Evolutionary conservation across 2,797 vertebrate genomes (phyloP).

Genomic region (Coracias cyanogaster): DNA sequence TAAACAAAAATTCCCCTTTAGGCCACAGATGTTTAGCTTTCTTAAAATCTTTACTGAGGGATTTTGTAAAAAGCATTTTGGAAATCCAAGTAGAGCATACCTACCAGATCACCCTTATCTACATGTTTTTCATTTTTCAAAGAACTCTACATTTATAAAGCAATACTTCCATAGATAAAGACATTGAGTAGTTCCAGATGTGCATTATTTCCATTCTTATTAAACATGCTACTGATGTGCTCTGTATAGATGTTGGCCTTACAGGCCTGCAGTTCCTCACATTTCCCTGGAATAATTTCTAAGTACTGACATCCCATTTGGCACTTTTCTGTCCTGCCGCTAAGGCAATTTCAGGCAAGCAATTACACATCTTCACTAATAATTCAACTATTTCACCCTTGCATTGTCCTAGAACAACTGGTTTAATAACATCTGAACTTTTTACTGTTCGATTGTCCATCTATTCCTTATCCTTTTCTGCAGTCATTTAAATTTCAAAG

Average conservation of each 20-base stretch:
- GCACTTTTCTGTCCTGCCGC: not conserved
- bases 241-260: not conserved
- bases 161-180: not conserved
- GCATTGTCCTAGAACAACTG: not conserved
- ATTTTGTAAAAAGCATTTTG: slow-evolving; percentile 38
- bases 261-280: slow-evolving; percentile 12
- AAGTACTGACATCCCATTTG: slow-evolving; percentile 5
- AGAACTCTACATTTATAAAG: slow-evolving; percentile 22
- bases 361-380: not conserved
- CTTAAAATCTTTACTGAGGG: slow-evolving; percentile 16
- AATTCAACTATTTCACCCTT: not conserved
- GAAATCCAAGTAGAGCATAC: not conserved
- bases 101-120: slow-evolving; percentile 20
- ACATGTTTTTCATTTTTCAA: not conserved
- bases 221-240: slow-evolving; percentile 24
- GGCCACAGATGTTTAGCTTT: slow-evolving; percentile 32
- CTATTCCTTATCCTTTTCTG: not conserved
- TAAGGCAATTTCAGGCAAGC: not conserved
- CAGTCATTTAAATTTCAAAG: slow-evolving; percentile 24
- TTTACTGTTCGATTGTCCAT: not conserved
- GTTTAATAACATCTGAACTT: not conserved
- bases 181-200: slow-evolving; percentile 42
- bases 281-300: slow-evolving; percentile 25
- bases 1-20: slow-evolving; percentile 37
- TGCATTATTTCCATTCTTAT: slow-evolving; percentile 20